phyloP scores from a whole-genome alignment of 2,797 vertebrate species.

The Phoebastria nigripes region DNA sequence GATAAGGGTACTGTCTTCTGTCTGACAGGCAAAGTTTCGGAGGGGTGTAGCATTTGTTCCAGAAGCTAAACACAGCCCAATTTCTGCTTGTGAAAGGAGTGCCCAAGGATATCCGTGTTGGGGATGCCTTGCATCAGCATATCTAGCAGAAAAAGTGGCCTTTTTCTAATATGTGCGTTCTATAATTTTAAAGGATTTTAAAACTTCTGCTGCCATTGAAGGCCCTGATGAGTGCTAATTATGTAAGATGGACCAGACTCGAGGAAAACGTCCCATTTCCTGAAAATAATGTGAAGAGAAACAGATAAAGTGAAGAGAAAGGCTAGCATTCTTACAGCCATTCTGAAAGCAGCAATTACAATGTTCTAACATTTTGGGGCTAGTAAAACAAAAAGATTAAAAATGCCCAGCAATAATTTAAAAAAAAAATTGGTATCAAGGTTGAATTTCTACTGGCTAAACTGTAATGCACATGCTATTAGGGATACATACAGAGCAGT shows the following conservation, averaged over 20 bases:
- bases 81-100: background rate
- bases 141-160: background rate
- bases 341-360: background rate
- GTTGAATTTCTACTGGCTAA: background rate
- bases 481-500: background rate
- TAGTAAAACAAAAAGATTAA: background rate
- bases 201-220: background rate
- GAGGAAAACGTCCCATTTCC: background rate
- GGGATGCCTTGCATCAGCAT: background rate
- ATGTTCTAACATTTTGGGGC: background rate
- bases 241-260: background rate
- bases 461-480: background rate
- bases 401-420: background rate
- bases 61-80: background rate
- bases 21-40: background rate
- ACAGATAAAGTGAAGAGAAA: background rate
- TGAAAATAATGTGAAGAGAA: background rate
- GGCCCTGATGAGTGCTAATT: background rate
- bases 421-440: background rate
- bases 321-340: background rate
- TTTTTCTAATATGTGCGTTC: background rate
- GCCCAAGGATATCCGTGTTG: background rate
- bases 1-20: background rate
- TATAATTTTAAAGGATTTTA: background rate
- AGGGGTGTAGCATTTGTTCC: background rate